phyloP scores from a whole-genome alignment of 2,797 vertebrate species.

The Lemur catta region DNA sequence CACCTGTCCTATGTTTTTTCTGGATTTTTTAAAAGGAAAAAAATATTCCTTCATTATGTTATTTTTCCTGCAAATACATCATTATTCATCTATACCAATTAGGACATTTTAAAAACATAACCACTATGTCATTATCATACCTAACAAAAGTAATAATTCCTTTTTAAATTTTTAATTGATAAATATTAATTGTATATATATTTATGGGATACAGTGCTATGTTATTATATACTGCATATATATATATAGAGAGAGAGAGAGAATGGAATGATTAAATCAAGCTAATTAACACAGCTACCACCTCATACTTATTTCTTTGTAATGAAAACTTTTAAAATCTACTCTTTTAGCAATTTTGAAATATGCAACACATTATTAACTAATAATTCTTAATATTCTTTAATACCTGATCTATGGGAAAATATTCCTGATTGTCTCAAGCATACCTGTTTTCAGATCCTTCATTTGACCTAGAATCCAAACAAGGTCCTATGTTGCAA shows the following conservation, averaged over 20 bases:
- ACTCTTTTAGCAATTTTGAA: not conserved
- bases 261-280: not conserved
- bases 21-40: not conserved
- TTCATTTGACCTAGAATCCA: not conserved
- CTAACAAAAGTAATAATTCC: not conserved
- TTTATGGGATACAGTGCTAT: not conserved
- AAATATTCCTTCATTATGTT: not conserved
- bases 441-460: not conserved
- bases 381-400: not conserved
- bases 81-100: not conserved
- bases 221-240: not conserved
- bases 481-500: not conserved
- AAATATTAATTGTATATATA: not conserved
- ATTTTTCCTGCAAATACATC: not conserved
- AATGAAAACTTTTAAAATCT: not conserved
- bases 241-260: not conserved
- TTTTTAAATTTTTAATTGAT: not conserved
- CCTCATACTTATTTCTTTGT: not conserved
- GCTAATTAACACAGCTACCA: not conserved
- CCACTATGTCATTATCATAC: not conserved
- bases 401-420: not conserved
- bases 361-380: not conserved
- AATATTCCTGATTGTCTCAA: not conserved
- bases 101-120: not conserved
- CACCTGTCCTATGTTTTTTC: not conserved